Conservation (phyloP, 2,888 invertebrate genomes). For the Thymelicus sylvestris region DNA sequence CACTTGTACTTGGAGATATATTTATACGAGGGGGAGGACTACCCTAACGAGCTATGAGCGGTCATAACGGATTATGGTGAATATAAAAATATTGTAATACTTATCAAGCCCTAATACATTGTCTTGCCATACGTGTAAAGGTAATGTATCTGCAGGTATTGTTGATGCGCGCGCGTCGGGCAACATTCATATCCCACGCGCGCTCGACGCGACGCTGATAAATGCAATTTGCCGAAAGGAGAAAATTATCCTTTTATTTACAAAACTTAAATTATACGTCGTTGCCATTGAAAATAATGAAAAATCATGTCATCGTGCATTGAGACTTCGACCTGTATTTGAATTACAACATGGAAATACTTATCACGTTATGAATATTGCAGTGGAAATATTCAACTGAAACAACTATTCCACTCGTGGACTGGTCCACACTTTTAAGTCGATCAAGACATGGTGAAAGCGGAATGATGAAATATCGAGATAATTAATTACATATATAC, state of each 20-base stretch:
- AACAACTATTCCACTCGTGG: no score
- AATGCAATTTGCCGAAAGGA: conserved; percentile 47
- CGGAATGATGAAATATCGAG: no score
- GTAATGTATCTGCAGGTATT: background rate
- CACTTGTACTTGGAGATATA: conserved; percentile 5
- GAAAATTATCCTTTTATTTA: conserved; percentile 39
- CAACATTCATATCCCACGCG: conserved; percentile 44
- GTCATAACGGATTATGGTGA: conserved; percentile 14
- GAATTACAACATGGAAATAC: no score
- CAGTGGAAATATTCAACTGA: no score
- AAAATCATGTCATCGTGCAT: background rate
- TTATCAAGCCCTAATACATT: conserved; percentile 31
- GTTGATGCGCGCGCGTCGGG: conserved; percentile 30
- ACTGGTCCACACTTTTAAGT: no score
- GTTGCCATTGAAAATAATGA: conserved; percentile 33
- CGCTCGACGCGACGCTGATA: conserved; percentile 44
- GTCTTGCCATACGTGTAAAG: conserved; percentile 14
- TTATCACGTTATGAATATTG: no score
- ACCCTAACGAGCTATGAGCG: conserved; percentile 13
- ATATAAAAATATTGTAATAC: conserved; percentile 35
- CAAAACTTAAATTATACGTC: conserved; percentile 38
- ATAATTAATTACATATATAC: no score
- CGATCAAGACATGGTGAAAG: no score
- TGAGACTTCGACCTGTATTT: background rate
- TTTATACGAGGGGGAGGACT: no score